Evolutionary conservation across 1,140 invertebrate species (phyloP).

Genomic region (Gryllus bimaculatus): DNA sequence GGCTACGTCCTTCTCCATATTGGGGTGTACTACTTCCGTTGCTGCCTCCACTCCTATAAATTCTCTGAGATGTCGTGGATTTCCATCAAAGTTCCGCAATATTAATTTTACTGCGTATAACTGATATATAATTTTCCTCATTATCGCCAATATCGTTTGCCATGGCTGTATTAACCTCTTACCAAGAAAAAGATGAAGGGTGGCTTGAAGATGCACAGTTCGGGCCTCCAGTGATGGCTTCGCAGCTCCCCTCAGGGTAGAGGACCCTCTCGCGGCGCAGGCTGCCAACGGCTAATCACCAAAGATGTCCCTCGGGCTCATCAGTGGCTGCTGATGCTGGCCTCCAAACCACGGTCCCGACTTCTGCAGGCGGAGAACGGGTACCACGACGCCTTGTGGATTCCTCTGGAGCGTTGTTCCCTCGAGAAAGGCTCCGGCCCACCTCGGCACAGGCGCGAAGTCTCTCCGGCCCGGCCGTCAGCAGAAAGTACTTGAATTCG

Average conservation of each 20-base stretch:
- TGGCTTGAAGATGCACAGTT: background rate
- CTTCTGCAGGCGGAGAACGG: background rate
- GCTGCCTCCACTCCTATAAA: constrained; percentile 6
- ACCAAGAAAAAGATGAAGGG: background rate
- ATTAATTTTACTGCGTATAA: constrained; percentile 11
- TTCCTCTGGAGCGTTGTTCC: constrained; percentile 12
- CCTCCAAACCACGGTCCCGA: background rate
- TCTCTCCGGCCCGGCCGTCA: too few relatives aligned
- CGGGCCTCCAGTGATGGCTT: background rate
- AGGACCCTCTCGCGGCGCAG: background rate
- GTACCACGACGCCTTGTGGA: background rate
- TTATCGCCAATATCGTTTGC: background rate
- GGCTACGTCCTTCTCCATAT: too few relatives aligned
- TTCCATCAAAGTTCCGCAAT: background rate
- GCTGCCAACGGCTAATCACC: background rate
- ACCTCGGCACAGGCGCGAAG: too few relatives aligned
- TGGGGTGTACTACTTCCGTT: too few relatives aligned
- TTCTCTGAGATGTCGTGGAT: constrained; percentile 6
- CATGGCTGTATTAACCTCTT: constrained; percentile 6
- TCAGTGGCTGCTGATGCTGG: background rate
- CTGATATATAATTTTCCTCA: background rate
- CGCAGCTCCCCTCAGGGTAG: constrained; percentile 6
- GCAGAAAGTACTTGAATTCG: too few relatives aligned
- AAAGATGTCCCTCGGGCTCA: constrained; percentile 7
- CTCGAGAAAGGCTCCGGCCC: background rate